phyloP scores from a whole-genome alignment of 2,888 invertebrate species.

The Volucella inanis region DNA sequence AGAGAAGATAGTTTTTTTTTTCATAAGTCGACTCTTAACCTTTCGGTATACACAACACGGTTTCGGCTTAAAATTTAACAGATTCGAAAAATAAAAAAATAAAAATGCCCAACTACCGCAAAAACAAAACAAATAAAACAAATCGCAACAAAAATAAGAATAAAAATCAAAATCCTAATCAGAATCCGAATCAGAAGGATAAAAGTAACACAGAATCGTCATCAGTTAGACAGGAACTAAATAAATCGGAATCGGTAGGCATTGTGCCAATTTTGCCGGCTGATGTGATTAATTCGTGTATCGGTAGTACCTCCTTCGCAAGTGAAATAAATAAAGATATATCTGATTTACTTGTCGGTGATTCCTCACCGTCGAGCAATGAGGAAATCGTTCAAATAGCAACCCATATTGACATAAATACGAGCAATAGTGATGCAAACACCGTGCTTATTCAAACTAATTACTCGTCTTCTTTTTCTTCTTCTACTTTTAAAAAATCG shows the following conservation, averaged over 20 bases:
- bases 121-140: conserved; percentile 78
- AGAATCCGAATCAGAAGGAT: conserved; percentile 53
- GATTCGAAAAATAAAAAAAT: background rate
- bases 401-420: conserved; percentile 63
- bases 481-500: conserved; percentile 52
- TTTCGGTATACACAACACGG: conserved; percentile 27
- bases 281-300: conserved; percentile 39
- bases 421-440: conserved; percentile 57
- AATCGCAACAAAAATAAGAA: conserved; percentile 80
- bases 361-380: conserved; percentile 65
- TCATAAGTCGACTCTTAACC: background rate
- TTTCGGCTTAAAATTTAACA: conserved; percentile 37
- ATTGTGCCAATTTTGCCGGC: conserved; percentile 66
- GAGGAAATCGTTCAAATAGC: conserved; percentile 66
- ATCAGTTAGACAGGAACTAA: conserved; percentile 58
- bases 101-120: conserved; percentile 81
- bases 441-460: conserved; percentile 54
- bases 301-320: conserved; percentile 27
- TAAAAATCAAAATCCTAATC: conserved; percentile 75
- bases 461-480: conserved; percentile 56
- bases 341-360: conserved; percentile 52
- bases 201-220: conserved; percentile 63
- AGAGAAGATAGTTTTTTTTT: conserved; percentile 34
- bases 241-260: conserved; percentile 50
- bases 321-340: conserved; percentile 46